Conservation (phyloP, 2,888 invertebrate species). For the Zeuzera pyrina region DNA sequence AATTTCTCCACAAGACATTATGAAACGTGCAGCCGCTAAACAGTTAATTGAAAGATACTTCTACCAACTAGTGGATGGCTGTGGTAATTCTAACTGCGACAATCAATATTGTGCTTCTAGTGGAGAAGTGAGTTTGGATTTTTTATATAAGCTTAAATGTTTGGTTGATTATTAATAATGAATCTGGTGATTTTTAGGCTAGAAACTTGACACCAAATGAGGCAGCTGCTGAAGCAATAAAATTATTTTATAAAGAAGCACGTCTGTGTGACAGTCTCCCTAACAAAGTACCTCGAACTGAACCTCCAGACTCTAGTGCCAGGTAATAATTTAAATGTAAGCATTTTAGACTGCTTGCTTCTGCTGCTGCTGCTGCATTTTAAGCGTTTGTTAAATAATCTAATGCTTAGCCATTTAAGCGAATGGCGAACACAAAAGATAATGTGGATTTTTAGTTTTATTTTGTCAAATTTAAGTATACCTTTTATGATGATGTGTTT, state of each 20-base stretch:
- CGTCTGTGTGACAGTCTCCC: constrained; percentile 83
- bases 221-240: constrained; percentile 91
- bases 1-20: constrained; percentile 70
- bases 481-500: no score
- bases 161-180: constrained; percentile 1
- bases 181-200: constrained; percentile 50
- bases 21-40: constrained; percentile 85
- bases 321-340: constrained; percentile 28
- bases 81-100: constrained; percentile 89
- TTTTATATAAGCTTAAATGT: neutral
- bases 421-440: no score
- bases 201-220: constrained; percentile 87
- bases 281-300: constrained; percentile 81
- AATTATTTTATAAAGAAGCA: constrained; percentile 88
- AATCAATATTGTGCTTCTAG: constrained; percentile 93
- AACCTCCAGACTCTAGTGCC: constrained; percentile 45
- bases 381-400: no score
- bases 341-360: no score
- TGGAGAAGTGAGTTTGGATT: constrained; percentile 76
- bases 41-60: constrained; percentile 93
- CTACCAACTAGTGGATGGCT: constrained; percentile 92
- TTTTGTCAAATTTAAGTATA: no score
- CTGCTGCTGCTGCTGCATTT: no score
- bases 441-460: no score
- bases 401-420: no score